Evolutionary conservation across 1,140 invertebrate genomes (phyloP).

Genomic region (Tetramorium alpestre): DNA sequence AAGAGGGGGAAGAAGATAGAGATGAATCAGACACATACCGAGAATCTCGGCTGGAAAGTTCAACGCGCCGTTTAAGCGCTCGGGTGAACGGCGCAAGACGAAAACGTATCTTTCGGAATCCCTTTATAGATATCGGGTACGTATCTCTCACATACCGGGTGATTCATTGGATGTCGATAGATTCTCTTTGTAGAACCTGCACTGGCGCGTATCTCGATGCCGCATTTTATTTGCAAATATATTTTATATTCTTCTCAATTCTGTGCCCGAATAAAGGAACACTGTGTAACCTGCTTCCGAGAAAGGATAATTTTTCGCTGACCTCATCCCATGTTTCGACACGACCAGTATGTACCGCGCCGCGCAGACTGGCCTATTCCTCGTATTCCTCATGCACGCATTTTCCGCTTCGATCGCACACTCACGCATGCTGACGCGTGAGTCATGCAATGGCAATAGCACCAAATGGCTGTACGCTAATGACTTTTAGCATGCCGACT

Average conservation of each 20-base stretch:
- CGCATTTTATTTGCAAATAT: neutral
- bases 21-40: neutral
- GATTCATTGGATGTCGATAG: neutral
- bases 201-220: neutral
- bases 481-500: neutral
- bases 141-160: neutral
- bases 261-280: neutral
- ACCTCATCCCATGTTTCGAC: neutral
- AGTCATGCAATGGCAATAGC: conserved; percentile 37
- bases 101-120: conserved; percentile 3
- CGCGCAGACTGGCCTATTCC: conserved; percentile 7
- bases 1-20: neutral
- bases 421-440: conserved; percentile 14
- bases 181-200: neutral
- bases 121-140: neutral
- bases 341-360: neutral
- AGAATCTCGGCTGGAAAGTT: conserved; percentile 49
- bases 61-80: conserved; percentile 8
- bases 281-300: neutral
- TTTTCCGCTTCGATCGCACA: conserved; percentile 35
- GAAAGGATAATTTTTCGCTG: neutral
- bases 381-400: conserved; percentile 1
- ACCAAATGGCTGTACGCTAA: neutral
- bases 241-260: neutral
- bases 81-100: conserved; percentile 8